Percentiles rank a stretch among this genome's conserved stretches.
phyloP scores from a whole-genome alignment of 2,113 vertebrate genomes.

The Prionailurus bengalensis region DNA sequence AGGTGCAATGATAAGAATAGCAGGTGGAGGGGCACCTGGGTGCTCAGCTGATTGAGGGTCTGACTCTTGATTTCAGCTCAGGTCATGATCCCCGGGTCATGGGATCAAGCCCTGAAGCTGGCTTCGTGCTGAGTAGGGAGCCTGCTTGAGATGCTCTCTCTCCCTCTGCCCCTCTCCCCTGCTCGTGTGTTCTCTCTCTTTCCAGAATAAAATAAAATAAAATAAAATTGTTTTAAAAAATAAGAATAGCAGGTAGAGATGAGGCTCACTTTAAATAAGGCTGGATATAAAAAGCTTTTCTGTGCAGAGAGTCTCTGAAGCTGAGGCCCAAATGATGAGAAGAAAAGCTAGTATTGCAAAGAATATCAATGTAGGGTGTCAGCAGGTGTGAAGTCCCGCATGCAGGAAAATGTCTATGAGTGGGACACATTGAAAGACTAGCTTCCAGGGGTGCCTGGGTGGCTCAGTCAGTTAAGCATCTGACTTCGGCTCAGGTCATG shows the following conservation, averaged over 20 bases:
- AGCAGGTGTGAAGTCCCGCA: not conserved
- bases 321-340: not conserved
- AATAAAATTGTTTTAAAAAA: too few species aligned
- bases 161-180: too few species aligned
- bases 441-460: not conserved
- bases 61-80: not conserved
- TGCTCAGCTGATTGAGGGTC: too few species aligned
- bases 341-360: not conserved
- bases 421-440: not conserved
- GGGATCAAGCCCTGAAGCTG: too few species aligned
- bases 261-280: too few species aligned
- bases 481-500: too few species aligned
- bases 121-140: too few species aligned
- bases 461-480: too few species aligned
- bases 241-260: not conserved
- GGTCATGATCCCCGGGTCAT: too few species aligned
- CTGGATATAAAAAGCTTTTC: not conserved
- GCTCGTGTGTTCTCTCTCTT: too few species aligned
- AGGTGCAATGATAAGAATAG: not conserved
- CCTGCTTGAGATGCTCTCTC: too few species aligned
- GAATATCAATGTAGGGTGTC: not conserved
- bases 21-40: not conserved
- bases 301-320: not conserved
- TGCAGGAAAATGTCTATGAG: not conserved
- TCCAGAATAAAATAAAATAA: too few species aligned